Conservation (phyloP, 2,888 invertebrate species). For the Caenorhabditis sp. region DNA sequence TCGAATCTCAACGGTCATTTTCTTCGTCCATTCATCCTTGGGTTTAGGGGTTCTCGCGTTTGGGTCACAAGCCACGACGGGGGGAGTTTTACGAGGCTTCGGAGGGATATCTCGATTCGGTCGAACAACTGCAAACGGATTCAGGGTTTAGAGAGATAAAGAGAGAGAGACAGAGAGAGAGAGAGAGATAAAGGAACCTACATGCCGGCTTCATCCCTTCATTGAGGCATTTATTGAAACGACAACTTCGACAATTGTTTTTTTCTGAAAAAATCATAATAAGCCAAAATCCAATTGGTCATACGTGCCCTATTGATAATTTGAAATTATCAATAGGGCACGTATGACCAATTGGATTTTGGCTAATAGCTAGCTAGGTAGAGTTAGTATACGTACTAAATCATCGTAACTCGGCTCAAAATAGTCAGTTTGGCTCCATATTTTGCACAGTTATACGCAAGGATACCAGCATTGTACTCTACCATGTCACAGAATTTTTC, state of each 20-base stretch:
- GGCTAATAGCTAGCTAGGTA: too few relatives aligned
- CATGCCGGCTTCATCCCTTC: constrained; percentile 67
- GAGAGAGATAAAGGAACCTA: constrained; percentile 22
- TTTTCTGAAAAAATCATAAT: constrained; percentile 62
- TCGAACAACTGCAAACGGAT: constrained; percentile 55
- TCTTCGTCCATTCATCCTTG: constrained; percentile 59
- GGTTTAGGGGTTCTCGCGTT: constrained; percentile 26
- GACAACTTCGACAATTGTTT: constrained; percentile 64
- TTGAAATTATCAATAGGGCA: too few relatives aligned
- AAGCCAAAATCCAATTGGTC: too few relatives aligned
- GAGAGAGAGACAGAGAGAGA: background rate
- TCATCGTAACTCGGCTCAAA: too few relatives aligned
- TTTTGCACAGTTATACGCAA: too few relatives aligned
- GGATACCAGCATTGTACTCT: too few relatives aligned
- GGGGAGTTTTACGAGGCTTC: constrained; percentile 35
- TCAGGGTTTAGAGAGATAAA: background rate
- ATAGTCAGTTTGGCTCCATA: too few relatives aligned
- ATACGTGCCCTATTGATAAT: too few relatives aligned
- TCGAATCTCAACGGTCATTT: constrained; percentile 66
- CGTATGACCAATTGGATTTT: too few relatives aligned
- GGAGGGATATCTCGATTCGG: constrained; percentile 64
- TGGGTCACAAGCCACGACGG: constrained; percentile 23
- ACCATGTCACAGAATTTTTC: too few relatives aligned
- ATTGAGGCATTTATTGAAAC: constrained; percentile 62
- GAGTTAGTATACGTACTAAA: too few relatives aligned